Evolutionary conservation across 2,888 invertebrate species (phyloP), one percentile per base, ranked within the genome.

Genomic region (Erannis defoliaria): DNA sequence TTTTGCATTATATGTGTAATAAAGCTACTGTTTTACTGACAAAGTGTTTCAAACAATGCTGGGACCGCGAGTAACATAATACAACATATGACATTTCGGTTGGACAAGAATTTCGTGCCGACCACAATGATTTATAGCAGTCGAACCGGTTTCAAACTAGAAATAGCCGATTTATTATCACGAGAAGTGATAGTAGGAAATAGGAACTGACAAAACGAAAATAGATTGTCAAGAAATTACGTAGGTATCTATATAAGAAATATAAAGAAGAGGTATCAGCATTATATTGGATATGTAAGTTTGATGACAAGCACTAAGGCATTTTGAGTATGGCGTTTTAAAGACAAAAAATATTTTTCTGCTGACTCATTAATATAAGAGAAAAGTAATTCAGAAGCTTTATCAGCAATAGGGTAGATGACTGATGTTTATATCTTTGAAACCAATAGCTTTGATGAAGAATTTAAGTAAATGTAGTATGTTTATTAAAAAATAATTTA

Each of bases 21-120:
- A 46, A 46, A 19, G 46, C 46, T 33, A 46, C 46, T 46, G 46
- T 46, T n/a, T 35, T 37, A 66, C 45, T 40, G 40, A 37, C 53
- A 43, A 31, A 58, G 53, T 62, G 63, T 46, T 64, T 64, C 51
- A 64, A 75, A 80, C 77, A 78, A 81, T 76, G 73, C 60, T 57
- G 64, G 65, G 64, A 70, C 63, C 69, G 60, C 73, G 18, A 29
- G 62, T 42, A 81, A 58, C 70, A 69, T 71, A 68, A 78, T 78
- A 82, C 66, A 73, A 67, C 72, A 74, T 71, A 70, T 75, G 80
- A 83, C 78, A 81, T 81, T 81, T 83, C 71, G 75, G 75, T 72
- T 73, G 71, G 62, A 66, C 66, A 73, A 71, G 72, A 71, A 71
- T 70, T 67, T 45, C 45, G 62, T 61, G 61, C 55, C 61, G 45